A percentile compares a stretch with the other conserved stretches of the same genome.
phyloP scores from a whole-genome alignment of 2,797 vertebrate species.

The Poliocrania exsul region DNA sequence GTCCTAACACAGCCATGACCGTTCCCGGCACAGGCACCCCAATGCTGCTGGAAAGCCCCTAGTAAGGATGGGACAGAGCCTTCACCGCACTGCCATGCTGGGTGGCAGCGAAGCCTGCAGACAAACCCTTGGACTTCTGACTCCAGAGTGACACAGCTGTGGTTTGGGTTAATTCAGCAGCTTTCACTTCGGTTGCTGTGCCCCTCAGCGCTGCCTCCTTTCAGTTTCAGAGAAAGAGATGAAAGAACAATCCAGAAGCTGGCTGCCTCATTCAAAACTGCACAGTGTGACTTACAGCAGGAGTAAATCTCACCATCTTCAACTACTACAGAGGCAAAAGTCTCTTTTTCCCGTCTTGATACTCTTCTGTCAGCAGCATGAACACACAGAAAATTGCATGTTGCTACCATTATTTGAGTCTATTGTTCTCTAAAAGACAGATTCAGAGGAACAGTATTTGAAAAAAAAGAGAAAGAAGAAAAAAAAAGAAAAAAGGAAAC shows the following conservation, averaged over 20 bases:
- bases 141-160: background rate
- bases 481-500: background rate
- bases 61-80: background rate
- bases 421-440: conserved; percentile 72
- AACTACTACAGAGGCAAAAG: background rate
- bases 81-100: background rate
- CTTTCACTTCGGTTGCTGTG: background rate
- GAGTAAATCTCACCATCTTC: background rate
- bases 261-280: conserved; percentile 7
- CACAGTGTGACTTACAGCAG: background rate
- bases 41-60: fast-evolving
- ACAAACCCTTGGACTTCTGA: background rate
- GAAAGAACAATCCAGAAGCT: background rate
- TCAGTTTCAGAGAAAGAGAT: background rate
- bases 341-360: background rate
- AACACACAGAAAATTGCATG: conserved; percentile 46
- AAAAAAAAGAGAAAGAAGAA: background rate
- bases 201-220: background rate
- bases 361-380: conserved; percentile 1
- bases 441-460: conserved; percentile 50
- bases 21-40: fast-evolving
- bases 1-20: fast-evolving
- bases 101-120: fast-evolving
- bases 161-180: background rate
- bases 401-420: conserved; percentile 48